A percentile compares a stretch with the other conserved stretches of the same genome.
phyloP scores from a whole-genome alignment of 35 echinoderm and acorn worm species.

The Stichopus chloronotus region DNA sequence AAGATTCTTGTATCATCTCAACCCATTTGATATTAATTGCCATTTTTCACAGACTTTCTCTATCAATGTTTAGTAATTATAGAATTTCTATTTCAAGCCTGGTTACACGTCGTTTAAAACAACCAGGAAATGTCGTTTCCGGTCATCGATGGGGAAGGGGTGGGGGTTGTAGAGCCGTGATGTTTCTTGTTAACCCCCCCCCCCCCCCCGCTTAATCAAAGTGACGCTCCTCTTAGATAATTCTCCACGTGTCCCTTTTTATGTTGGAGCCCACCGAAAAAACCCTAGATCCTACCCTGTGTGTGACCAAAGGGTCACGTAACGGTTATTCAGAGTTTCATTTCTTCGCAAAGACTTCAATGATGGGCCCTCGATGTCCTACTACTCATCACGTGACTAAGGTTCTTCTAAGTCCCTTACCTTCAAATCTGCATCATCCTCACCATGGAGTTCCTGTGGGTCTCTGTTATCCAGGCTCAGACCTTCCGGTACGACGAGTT shows the following conservation, averaged over 20 bases:
- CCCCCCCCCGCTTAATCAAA: neutral
- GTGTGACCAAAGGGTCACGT: neutral
- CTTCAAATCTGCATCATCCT: conserved; percentile 15
- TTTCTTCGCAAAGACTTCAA: too few species aligned
- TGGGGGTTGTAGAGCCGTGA: neutral
- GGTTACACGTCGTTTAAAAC: neutral
- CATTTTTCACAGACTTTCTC: neutral
- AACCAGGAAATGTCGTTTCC: neutral
- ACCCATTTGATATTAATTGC: neutral
- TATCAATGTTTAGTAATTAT: neutral
- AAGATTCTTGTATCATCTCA: neutral
- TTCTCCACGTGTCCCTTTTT: neutral
- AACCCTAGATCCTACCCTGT: neutral
- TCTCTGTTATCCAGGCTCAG: conserved; percentile 1
- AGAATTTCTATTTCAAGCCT: neutral
- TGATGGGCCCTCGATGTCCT: too few species aligned
- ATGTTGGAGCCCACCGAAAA: neutral
- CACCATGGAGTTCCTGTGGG: conserved; percentile 1
- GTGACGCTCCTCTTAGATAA: neutral
- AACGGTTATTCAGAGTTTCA: too few species aligned
- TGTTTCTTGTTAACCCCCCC: neutral
- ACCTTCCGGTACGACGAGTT: conserved; percentile 1
- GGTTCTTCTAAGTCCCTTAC: neutral
- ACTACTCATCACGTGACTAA: neutral
- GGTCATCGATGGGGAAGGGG: neutral